Conservation (phyloP, 2,888 invertebrate genomes). For the Pecten maximus region DNA sequence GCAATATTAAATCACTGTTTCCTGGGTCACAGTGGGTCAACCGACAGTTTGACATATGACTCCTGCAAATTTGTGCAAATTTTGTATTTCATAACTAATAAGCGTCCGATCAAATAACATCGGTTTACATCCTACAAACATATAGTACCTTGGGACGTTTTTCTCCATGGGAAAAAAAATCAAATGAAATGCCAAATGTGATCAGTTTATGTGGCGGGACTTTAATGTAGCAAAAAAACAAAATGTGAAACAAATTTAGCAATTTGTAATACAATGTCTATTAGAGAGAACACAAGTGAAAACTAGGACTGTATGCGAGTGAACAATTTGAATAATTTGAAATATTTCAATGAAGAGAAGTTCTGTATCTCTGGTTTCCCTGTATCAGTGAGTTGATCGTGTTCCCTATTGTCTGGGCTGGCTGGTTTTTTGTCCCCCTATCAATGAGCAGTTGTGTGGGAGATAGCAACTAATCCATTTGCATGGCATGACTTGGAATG, state of each 20-base stretch:
- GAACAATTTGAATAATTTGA: slow-evolving; percentile 26
- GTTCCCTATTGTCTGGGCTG: not conserved
- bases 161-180: slow-evolving; percentile 29
- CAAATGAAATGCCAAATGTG: slow-evolving; percentile 25
- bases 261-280: slow-evolving; percentile 17
- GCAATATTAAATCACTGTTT: not conserved
- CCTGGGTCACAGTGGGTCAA: slow-evolving; percentile 18
- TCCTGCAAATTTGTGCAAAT: slow-evolving; percentile 28
- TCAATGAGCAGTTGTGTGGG: not conserved
- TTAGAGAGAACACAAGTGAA: slow-evolving; percentile 8
- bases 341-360: not conserved
- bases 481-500: slow-evolving; percentile 29
- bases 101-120: not conserved
- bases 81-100: not conserved
- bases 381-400: slow-evolving; percentile 4
- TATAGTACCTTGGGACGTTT: slow-evolving; percentile 1
- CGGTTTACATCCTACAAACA: not conserved
- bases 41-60: slow-evolving; percentile 8
- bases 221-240: slow-evolving; percentile 22
- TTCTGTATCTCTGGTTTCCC: not conserved
- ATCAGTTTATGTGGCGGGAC: not conserved
- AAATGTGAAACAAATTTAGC: slow-evolving; percentile 31
- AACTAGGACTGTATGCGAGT: not conserved
- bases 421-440: not conserved
- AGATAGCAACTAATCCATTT: slow-evolving; percentile 10